phyloP scores from a whole-genome alignment of 2,113 vertebrate species.

The Gymnogyps californianus region DNA sequence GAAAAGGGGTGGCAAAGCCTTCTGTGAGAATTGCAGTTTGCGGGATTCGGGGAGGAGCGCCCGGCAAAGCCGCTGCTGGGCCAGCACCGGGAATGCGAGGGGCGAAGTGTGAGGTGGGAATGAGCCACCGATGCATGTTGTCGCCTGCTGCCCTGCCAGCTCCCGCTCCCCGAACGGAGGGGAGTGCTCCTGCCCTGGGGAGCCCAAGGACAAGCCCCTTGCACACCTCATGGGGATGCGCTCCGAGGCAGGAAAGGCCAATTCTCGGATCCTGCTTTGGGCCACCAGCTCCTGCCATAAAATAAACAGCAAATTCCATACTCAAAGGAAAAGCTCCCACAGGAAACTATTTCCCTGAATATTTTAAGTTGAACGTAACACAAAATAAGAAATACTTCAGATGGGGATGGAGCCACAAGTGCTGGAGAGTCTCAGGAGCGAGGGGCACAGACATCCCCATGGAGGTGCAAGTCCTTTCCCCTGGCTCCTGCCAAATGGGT shows the following conservation, averaged over 20 bases:
- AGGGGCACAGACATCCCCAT: not conserved
- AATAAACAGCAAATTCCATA: not conserved
- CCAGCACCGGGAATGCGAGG: fast-evolving
- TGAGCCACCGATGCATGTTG: fast-evolving
- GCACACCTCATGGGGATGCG: fast-evolving
- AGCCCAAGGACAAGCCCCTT: not conserved
- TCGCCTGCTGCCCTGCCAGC: not conserved
- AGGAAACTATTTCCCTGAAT: not conserved
- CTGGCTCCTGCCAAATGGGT: not conserved
- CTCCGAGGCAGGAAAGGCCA: not conserved
- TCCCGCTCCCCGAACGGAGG: fast-evolving
- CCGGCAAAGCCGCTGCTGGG: fast-evolving
- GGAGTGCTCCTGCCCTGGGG: not conserved
- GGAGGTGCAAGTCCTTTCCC: not conserved
- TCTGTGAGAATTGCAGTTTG: not conserved
- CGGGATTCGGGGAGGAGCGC: fast-evolving
- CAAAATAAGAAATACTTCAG: not conserved
- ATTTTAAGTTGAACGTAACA: not conserved
- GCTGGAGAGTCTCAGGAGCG: not conserved
- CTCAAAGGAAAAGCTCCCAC: not conserved
- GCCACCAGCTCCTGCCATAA: not conserved
- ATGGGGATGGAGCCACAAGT: not conserved
- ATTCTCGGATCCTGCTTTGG: not conserved
- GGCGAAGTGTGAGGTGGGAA: not conserved
- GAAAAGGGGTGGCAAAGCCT: not conserved